phyloP scores from a whole-genome alignment of 2,113 vertebrate genomes.

The Chitala chitala region DNA sequence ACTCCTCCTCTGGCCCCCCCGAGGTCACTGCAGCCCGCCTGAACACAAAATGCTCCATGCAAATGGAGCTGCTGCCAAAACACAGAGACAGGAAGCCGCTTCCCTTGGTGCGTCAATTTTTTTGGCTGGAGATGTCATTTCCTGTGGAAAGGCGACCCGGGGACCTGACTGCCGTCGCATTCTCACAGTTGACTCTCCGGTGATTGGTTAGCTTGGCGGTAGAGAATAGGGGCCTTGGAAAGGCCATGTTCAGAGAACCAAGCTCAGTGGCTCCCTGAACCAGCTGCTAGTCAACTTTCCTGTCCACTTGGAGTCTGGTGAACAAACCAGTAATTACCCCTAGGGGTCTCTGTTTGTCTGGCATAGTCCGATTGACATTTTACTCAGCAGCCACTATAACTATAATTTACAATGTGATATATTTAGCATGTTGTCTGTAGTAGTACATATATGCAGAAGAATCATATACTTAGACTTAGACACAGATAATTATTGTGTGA shows the following conservation, averaged over 20 bases:
- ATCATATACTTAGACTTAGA: too few relatives aligned
- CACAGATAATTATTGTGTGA: too few relatives aligned
- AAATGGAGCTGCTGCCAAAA: too few relatives aligned
- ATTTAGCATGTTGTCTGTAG: too few relatives aligned
- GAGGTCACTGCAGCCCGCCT: not conserved
- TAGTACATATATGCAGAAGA: too few relatives aligned
- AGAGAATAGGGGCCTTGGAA: not conserved
- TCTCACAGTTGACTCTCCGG: conserved; percentile 4
- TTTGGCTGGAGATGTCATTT: conserved; percentile 7
- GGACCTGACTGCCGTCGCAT: not conserved
- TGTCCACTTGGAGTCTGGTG: not conserved
- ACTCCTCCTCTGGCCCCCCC: not conserved
- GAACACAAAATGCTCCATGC: not conserved
- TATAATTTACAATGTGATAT: too few relatives aligned
- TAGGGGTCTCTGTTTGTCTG: not conserved
- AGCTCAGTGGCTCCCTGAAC: not conserved
- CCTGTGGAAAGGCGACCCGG: conserved; percentile 23
- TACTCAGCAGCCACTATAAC: too few relatives aligned
- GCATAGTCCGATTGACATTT: not conserved
- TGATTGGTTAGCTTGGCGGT: not conserved
- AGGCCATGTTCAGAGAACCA: not conserved
- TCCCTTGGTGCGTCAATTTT: not conserved
- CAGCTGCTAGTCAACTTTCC: not conserved
- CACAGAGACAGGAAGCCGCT: conserved; percentile 1
- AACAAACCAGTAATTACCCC: not conserved